Evolutionary conservation across 2,888 invertebrate genomes (phyloP), one percentile per base, ranked within the genome.

Genomic region (Beris chalybata): DNA sequence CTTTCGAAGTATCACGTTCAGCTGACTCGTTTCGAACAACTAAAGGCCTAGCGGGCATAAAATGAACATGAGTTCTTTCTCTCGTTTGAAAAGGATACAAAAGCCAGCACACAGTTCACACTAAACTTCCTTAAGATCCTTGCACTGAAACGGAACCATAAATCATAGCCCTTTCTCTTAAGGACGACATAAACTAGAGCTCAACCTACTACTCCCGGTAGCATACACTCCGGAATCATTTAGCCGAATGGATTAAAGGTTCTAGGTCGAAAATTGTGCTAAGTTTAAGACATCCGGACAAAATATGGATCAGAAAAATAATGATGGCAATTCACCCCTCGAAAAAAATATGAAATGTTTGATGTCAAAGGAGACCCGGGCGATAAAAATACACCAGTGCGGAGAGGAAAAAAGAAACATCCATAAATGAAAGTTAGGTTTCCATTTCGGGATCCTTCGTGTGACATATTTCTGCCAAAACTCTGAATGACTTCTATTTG

Each of bases 11-110:
- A 65, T 63, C 68, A 68, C 68, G 68, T 68, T 65, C 65, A 68
- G 65, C 68, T 68, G 68, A 68, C 67, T 63, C 64, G n/a, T 30
- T 56, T 65, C 57, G 66, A 68, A 66, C 68, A 64, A 32, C 56
- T 9, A 54, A 54, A 30, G 38, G 52, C 50, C 50, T 52, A 64
- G 53, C 53, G 30, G 45, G 53, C 63, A 63, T 63, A 67, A 61
- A 66, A 68, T 57, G 38, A 48, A 65, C 61, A 52, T 32, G 38
- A 12, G 38, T 15, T 38, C 61, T 7, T 53, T 47, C 48, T 59
- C 50, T 32, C 9, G 9, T 9, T 38, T 38, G 9, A 38, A 38
- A 38, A 9, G 38, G 38, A 38, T 38, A 38, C 38, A 38, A 38
- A 38, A 9, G 38, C 38, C 38, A 38, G 38, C 5, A 38, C 5